Base-by-base conservation (phyloP, 2,888 invertebrate genomes). In the Lepidonotus clava region DNA sequence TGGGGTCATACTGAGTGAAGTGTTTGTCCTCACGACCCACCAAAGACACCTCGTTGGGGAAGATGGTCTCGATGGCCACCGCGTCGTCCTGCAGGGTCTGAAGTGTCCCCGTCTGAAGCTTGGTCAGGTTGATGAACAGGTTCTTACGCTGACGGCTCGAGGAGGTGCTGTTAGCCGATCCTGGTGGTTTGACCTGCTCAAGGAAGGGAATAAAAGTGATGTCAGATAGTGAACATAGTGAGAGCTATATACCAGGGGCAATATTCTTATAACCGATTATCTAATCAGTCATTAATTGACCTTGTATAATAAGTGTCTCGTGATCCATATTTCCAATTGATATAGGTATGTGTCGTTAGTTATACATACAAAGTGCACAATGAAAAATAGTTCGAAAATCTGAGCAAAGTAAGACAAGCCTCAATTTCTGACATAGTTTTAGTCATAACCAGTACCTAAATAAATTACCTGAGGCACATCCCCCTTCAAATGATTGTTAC, bases 41-140 rank as follows among this genome's bases (percentile, higher is more conserved):
- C n/a, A 46, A 36, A 0, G 86, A 40, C 14, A 8, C 83, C 36
- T 85, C 86, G 14, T 66, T 76, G 21, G 86, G 76, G n/a, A 91
- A 86, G n/a, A 91, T 85, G 11, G 90, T 90, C 87, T 91, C 91
- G 76, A 91, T 89, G 24, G 92, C 91, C 87, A 90, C 89, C 11
- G 91, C 90, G 56, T 92, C 92, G 87, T 92, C 91, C 34, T 92
- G 91, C 5, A 92, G 87, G 83, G 90, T 90, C 41, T 92, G 91
- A 67, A 92, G 89, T 5, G 92, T 92, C 5, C 91, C 91, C 5
- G 89, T 88, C 85, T 93, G 91, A 6, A 93, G 90, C 87, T 92
- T 93, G 61, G 91, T 89, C 56, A 92, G 89, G 86, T 92, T 92
- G 86, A 93, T 92, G 56, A 90, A 88, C 32, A 93, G 87, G 86